Evolutionary conservation across 2,888 invertebrate species (phyloP).

Genomic region (Apamea sordens): DNA sequence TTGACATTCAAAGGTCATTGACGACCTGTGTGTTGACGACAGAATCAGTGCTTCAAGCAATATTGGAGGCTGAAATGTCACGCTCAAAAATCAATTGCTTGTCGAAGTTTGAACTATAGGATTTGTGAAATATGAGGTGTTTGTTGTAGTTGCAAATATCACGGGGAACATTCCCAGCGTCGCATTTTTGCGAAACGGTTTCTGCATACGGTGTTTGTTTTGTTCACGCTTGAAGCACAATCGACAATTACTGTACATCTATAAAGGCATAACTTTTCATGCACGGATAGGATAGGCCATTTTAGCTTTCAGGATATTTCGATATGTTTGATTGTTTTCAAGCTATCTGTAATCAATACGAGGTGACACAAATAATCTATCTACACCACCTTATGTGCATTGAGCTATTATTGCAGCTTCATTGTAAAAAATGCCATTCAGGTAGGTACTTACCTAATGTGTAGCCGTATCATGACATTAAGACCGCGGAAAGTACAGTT

Average conservation of each 20-base stretch:
- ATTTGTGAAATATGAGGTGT: constrained; percentile 50
- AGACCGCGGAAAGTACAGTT: constrained; percentile 13
- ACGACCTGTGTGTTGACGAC: constrained; percentile 58
- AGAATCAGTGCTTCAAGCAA: constrained; percentile 64
- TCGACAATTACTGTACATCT: constrained; percentile 16
- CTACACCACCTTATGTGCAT: neutral
- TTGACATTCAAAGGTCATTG: constrained; percentile 80
- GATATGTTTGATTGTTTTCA: neutral
- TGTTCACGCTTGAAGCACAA: constrained; percentile 37
- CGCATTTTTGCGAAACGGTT: constrained; percentile 46
- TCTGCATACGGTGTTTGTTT: constrained; percentile 42
- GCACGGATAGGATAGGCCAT: neutral
- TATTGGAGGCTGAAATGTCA: constrained; percentile 68
- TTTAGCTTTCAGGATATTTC: neutral
- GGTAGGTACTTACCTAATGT: neutral
- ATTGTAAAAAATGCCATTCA: neutral
- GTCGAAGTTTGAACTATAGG: constrained; percentile 57
- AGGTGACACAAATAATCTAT: neutral
- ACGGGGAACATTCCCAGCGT: constrained; percentile 30
- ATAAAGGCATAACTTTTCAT: constrained; percentile 1
- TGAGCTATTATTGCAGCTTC: neutral
- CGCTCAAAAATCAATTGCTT: constrained; percentile 63
- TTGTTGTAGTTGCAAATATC: constrained; percentile 60
- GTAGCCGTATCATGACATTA: constrained; percentile 5
- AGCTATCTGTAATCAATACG: neutral